Base-by-base conservation (phyloP, 2,888 invertebrate genomes). In the Diaphora mendica region DNA sequence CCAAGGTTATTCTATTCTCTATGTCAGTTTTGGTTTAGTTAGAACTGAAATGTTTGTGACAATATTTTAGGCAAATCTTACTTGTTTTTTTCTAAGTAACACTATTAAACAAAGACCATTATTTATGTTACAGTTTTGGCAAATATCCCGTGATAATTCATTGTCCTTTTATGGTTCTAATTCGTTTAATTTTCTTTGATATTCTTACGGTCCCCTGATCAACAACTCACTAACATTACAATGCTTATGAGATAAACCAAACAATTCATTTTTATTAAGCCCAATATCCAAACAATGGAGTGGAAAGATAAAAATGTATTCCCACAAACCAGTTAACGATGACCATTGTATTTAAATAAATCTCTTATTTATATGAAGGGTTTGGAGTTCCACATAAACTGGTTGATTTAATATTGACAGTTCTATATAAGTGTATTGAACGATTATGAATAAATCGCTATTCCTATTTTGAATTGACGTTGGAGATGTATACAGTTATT, bases 271-370 rank as follows among this genome's bases (percentile, higher is more conserved):
- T 78, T 73, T 68, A 71, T 68, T 55, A 75, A 78, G 76, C 35
- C 64, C 81, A 74, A 81, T 82, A 75, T 69, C 71, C 69, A 75
- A 79, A 78, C 71, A 79, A 35, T 79, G 75, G 75, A 73, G 71
- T 64, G 8, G 69, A 83, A 83, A 83, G 82, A 83, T 83, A 83
- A 82, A n/a, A 78, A 74, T 78, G 66, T 66, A 62, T 73, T 76
- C 70, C 17, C 33, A 3, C 35, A 1, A 35, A 48, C 82, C 74
- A 81, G 11, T 64, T 15, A 42, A 65, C 20, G 20, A 51, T 51
- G 82, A 79, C 13, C 75, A 20, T 2, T 11, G 30, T 65, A 73
- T 70, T 74, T 66, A 26, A 74, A 77, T 68, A 66, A 71, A 68
- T 70, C 66, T 30, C 68, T 51, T 77, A 48, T 67, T 26, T 55